phyloP scores from a whole-genome alignment of 2,113 vertebrate genomes.

The Serilophus lunatus region DNA sequence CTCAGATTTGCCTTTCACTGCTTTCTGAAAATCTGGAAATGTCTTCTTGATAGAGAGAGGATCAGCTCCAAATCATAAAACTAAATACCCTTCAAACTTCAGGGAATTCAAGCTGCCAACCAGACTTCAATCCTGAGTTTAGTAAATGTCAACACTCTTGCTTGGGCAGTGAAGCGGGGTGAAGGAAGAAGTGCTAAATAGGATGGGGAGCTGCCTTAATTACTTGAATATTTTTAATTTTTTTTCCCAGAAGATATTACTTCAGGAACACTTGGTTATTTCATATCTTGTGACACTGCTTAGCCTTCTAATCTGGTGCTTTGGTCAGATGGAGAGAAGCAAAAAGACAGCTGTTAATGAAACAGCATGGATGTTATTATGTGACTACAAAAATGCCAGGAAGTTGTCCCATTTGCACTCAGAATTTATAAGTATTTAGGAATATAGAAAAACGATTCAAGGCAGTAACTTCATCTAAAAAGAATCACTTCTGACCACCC shows the following conservation, averaged over 20 bases:
- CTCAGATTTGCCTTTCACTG: background rate
- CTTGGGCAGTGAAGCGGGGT: background rate
- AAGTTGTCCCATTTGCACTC: conserved; percentile 6
- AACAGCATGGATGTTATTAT: background rate
- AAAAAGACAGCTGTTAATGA: conserved; percentile 29
- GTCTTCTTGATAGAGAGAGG: background rate
- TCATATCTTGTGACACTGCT: background rate
- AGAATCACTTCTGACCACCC: background rate
- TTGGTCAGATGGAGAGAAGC: background rate
- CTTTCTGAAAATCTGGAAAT: background rate
- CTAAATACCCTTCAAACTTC: conserved; percentile 14
- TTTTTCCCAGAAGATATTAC: background rate
- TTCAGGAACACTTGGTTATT: background rate
- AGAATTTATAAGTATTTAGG: conserved; percentile 12
- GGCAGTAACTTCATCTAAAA: conserved; percentile 32
- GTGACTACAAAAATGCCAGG: background rate
- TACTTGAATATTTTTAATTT: background rate
- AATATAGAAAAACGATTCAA: conserved; percentile 33
- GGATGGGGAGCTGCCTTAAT: background rate
- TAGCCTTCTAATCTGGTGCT: background rate
- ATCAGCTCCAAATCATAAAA: conserved; percentile 23
- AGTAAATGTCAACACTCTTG: conserved; percentile 26
- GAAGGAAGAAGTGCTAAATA: conserved; percentile 12
- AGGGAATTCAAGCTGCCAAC: conserved; percentile 29
- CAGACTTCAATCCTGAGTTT: background rate